Percentiles rank a stretch among this genome's conserved stretches.
phyloP scores from a whole-genome alignment of 2,888 invertebrate genomes.

The Eudasyphora cyanicolor region DNA sequence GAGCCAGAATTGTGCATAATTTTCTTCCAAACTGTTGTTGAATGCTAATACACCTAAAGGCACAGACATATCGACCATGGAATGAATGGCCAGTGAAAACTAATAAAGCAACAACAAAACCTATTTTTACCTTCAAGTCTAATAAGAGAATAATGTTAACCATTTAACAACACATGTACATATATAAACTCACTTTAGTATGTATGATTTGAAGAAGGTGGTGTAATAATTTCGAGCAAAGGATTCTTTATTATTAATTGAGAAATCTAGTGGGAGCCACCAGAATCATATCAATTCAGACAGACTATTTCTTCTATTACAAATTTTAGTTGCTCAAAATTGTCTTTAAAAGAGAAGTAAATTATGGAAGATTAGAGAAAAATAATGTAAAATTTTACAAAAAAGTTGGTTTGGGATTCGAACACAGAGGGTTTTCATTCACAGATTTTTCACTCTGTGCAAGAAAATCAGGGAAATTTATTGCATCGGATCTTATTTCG shows the following conservation, averaged over 20 bases:
- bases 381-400: no score
- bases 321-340: no score
- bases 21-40: slow-evolving; percentile 12
- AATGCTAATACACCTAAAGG: slow-evolving; percentile 55
- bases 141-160: slow-evolving; percentile 66
- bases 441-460: no score
- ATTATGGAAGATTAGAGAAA: no score
- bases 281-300: no score
- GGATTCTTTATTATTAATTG: background rate
- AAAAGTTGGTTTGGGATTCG: no score
- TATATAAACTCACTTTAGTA: slow-evolving; percentile 24
- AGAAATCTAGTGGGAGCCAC: background rate
- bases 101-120: slow-evolving; percentile 45
- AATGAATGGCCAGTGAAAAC: slow-evolving; percentile 45
- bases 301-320: no score
- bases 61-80: slow-evolving; percentile 58
- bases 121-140: slow-evolving; percentile 61
- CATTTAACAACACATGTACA: slow-evolving; percentile 43
- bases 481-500: no score
- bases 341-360: no score
- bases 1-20: background rate
- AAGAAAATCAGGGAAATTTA: no score
- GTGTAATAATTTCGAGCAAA: background rate
- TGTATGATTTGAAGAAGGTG: background rate
- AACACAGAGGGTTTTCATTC: no score